Evolutionary conservation across 2,113 vertebrate genomes (phyloP).

Genomic region (Gallinago undulata): DNA sequence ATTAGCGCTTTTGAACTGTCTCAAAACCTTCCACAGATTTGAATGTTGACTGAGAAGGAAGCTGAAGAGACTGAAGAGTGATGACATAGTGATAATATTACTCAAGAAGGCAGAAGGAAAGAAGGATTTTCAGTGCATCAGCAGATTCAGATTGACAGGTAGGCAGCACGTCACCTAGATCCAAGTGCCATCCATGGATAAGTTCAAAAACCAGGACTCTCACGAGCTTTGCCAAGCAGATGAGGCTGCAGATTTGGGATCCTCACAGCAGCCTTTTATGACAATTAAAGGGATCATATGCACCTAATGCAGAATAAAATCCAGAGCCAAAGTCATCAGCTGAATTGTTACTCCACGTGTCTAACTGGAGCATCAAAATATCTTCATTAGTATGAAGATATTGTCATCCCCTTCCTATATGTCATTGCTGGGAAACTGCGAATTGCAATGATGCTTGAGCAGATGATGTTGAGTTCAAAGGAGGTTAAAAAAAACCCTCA

Average conservation of each 20-base stretch:
- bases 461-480: not conserved
- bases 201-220: not conserved
- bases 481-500: not conserved
- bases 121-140: not conserved
- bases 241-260: not conserved
- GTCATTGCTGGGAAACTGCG: not conserved
- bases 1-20: not conserved
- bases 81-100: not conserved
- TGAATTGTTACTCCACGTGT: not conserved
- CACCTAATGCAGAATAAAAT: not conserved
- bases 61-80: not conserved
- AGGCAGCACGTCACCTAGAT: not conserved
- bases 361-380: not conserved
- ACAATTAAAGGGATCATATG: not conserved
- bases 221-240: not conserved
- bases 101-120: not conserved
- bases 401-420: not conserved
- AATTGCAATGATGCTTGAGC: not conserved
- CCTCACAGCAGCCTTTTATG: not conserved
- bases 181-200: not conserved
- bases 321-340: not conserved
- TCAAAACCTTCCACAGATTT: not conserved
- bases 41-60: not conserved
- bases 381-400: not conserved
- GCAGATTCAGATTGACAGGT: not conserved